These are phyloP conservation scores for Pteropus alecto DNA, from an alignment of 2,113 vertebrate genomes.

Conservation along the genomic window DNA sequence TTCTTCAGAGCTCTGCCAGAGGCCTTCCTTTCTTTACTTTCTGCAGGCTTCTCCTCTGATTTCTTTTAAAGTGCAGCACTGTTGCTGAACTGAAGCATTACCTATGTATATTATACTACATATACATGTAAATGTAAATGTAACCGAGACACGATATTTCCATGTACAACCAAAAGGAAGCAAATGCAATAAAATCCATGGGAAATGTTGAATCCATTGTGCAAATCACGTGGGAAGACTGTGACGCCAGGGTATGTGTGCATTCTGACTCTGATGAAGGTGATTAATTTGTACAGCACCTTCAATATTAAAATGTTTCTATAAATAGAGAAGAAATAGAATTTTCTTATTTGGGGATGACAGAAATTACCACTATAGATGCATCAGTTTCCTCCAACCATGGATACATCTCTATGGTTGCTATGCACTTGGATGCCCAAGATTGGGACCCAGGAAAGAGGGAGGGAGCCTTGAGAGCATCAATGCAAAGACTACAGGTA, in stretches of 20 bases:
- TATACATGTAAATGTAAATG: not conserved
- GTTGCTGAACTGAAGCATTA: not conserved
- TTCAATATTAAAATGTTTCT: not conserved
- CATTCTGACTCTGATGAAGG: slow-evolving; percentile 29
- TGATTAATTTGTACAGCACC: slow-evolving; percentile 10
- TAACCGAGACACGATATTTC: not conserved
- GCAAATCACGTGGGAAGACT: not conserved
- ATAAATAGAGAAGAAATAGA: not conserved
- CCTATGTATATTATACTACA: not conserved
- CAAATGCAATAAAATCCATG: slow-evolving; percentile 57
- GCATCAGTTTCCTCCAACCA: not conserved
- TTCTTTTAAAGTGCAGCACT: not conserved
- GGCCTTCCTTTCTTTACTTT: not conserved
- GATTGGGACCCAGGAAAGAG: too few relatives aligned
- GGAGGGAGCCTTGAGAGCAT: too few relatives aligned
- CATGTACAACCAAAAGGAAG: slow-evolving; percentile 50
- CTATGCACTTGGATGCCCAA: too few relatives aligned
- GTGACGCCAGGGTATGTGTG: not conserved
- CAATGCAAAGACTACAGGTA: too few relatives aligned
- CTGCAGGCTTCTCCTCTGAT: not conserved
- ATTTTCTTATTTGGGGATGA: not conserved
- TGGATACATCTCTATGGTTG: too few relatives aligned
- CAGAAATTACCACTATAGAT: not conserved
- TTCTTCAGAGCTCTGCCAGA: fast-evolving
- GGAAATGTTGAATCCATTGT: not conserved